Percentiles rank a stretch among this genome's conserved stretches.
phyloP scores from a whole-genome alignment of 2,888 invertebrate genomes.

The Erynnis tages region DNA sequence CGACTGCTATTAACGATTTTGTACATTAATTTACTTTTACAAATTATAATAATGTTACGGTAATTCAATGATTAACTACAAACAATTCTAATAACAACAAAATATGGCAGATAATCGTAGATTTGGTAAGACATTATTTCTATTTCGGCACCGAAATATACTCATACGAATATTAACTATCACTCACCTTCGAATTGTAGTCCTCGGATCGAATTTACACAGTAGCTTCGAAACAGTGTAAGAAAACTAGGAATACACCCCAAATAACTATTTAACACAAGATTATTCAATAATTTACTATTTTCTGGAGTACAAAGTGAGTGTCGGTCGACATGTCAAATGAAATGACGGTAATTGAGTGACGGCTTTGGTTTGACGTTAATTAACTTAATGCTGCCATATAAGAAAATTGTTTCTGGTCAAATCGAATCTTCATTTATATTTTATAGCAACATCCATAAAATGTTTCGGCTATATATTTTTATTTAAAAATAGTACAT shows the following conservation, averaged over 20 bases:
- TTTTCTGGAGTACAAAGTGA: conserved; percentile 33
- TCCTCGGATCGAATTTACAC: conserved; percentile 10
- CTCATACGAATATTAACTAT: conserved; percentile 32
- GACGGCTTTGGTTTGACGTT: conserved; percentile 4
- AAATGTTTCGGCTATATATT: no score
- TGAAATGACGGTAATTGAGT: background rate
- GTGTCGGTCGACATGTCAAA: conserved; percentile 13
- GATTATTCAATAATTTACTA: conserved; percentile 38
- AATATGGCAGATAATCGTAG: conserved; percentile 36
- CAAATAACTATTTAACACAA: conserved; percentile 33
- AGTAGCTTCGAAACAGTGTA: conserved; percentile 33
- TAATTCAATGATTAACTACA: background rate
- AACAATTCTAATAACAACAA: conserved; percentile 4
- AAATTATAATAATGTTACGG: conserved; percentile 31
- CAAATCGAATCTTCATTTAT: no score
- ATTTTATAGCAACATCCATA: no score
- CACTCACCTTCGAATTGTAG: conserved; percentile 11
- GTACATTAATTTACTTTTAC: background rate
- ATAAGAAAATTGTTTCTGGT: no score
- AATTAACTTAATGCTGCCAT: background rate
- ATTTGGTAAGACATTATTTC: conserved; percentile 51
- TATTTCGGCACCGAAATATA: conserved; percentile 49
- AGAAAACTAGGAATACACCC: conserved; percentile 41
- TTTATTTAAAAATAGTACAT: no score
- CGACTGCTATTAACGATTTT: background rate